These are phyloP conservation scores for Cephonodes hylas DNA, from an alignment of 2,888 invertebrate species.

Conservation along the genomic window DNA sequence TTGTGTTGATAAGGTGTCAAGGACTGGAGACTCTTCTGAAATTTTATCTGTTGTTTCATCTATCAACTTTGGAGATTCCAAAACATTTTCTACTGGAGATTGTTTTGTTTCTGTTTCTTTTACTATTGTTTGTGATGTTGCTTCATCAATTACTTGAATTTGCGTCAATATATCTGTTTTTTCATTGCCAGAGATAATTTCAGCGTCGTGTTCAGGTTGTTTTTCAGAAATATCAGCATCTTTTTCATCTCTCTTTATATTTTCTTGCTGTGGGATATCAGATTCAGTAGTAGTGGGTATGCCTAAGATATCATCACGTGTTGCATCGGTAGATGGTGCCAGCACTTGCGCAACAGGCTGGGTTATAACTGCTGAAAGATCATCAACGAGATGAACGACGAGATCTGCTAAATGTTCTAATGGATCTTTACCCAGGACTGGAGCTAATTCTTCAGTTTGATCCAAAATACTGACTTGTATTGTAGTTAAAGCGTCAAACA, in stretches of 20 bases:
- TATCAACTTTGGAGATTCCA: no score
- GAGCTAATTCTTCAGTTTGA: slow-evolving; percentile 29
- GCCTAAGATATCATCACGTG: not conserved
- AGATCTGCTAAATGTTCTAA: slow-evolving; percentile 22
- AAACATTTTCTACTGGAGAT: not conserved
- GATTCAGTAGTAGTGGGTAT: not conserved
- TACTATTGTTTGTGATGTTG: not conserved
- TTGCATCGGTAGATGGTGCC: not conserved
- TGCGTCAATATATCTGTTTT: not conserved
- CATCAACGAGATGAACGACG: not conserved
- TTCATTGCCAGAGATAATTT: not conserved
- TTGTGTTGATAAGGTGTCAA: no score
- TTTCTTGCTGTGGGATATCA: no score
- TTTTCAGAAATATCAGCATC: not conserved
- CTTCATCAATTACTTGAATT: not conserved
- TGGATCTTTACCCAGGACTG: slow-evolving; percentile 27
- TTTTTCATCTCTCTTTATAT: not conserved
- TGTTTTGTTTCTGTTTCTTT: not conserved
- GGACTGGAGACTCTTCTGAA: no score
- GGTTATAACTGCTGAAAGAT: not conserved
- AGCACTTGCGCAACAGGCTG: not conserved
- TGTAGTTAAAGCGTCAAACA: not conserved
- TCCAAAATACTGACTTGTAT: slow-evolving; percentile 31
- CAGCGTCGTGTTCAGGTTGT: not conserved
- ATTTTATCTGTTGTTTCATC: no score